These are phyloP conservation scores for Drosophila birchii DNA, from an alignment of 2,888 invertebrate species.

Conservation along the genomic window DNA sequence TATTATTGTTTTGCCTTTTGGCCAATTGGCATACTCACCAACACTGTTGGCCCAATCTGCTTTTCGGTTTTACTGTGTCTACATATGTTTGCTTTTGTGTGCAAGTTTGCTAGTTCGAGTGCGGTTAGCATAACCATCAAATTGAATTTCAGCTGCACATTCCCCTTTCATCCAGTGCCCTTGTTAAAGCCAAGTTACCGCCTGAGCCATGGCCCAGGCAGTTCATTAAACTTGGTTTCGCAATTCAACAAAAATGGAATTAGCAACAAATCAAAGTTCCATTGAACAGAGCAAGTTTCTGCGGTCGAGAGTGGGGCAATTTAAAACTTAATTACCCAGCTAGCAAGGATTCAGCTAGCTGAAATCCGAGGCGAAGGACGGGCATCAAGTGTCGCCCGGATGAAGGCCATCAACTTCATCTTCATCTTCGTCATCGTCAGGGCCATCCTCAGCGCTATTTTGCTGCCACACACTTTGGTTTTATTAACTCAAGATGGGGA, in stretches of 20 bases:
- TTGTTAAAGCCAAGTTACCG: constrained; percentile 25
- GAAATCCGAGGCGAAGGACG: constrained; percentile 29
- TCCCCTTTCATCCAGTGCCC: too few relatives aligned
- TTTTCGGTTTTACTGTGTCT: constrained; percentile 33
- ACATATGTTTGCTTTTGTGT: constrained; percentile 10
- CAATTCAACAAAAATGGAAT: constrained; percentile 49
- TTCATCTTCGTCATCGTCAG: constrained; percentile 34
- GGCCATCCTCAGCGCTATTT: constrained; percentile 29
- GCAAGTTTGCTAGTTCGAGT: constrained; percentile 22
- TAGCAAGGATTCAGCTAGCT: constrained; percentile 8
- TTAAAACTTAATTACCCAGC: constrained; percentile 42
- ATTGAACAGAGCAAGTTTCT: constrained; percentile 26
- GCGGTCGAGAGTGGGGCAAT: constrained; percentile 25
- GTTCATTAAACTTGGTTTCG: constrained; percentile 41
- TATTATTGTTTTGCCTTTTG: constrained; percentile 59
- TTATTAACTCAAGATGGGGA: constrained; percentile 65
- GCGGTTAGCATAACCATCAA: constrained; percentile 31
- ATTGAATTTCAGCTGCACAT: constrained; percentile 12
- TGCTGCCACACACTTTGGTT: constrained; percentile 75
- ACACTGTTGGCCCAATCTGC: constrained; percentile 70
- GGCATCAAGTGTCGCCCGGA: constrained; percentile 39
- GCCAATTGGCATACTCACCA: constrained; percentile 73
- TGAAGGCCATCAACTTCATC: constrained; percentile 37
- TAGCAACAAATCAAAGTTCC: constrained; percentile 49
- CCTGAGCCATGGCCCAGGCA: constrained; percentile 12